A percentile compares a stretch with the other conserved stretches of the same genome.
Evolutionary conservation across 2,113 vertebrate genomes (phyloP).

Genomic region (Spermophilus dauricus): DNA sequence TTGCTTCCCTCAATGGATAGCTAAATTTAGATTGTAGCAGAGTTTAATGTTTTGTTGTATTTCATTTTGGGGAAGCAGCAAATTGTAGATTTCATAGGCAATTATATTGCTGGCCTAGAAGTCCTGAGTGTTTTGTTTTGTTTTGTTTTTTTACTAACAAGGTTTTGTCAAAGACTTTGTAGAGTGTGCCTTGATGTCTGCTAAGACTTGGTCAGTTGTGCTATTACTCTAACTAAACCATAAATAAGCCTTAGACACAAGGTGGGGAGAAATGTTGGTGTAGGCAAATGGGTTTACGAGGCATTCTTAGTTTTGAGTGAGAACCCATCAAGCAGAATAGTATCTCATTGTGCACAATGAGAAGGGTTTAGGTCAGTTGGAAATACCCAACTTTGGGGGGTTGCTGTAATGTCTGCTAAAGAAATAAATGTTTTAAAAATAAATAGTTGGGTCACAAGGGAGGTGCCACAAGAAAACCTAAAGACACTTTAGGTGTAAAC

Average conservation of each 20-base stretch:
- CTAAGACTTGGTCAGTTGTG: not conserved
- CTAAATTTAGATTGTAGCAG: not conserved
- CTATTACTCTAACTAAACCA: not conserved
- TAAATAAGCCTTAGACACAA: not conserved
- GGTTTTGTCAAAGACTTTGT: not conserved
- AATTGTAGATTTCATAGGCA: not conserved
- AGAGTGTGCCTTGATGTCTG: not conserved
- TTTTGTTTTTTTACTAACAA: not conserved
- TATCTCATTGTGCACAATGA: not conserved
- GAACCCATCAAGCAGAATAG: not conserved
- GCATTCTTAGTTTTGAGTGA: not conserved
- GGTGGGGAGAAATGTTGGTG: not conserved
- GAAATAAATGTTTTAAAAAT: no score
- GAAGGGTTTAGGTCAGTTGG: not conserved
- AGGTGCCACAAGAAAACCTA: no score
- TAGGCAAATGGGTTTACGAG: not conserved
- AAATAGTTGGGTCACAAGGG: no score
- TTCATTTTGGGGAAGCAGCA: not conserved
- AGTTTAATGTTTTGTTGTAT: not conserved
- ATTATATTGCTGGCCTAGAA: not conserved
- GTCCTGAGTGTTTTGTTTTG: no score
- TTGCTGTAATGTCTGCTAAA: no score
- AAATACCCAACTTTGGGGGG: not conserved
- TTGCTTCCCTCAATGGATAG: not conserved
- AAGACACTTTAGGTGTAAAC: not conserved